Evolutionary conservation across 2,888 invertebrate species (phyloP), one percentile per base, ranked within the genome.

Genomic region (Dendrolimus pini): DNA sequence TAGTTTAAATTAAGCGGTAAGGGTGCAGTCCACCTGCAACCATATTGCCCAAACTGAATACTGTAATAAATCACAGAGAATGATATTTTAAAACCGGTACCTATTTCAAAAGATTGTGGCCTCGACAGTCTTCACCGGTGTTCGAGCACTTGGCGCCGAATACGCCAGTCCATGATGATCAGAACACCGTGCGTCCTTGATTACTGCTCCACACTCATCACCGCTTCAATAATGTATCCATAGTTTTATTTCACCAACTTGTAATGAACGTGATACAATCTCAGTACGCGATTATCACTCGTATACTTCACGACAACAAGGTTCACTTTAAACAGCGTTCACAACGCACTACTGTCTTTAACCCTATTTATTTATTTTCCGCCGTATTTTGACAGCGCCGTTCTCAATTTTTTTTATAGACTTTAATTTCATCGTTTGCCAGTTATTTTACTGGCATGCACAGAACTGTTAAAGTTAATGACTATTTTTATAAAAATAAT

Each of bases 81-180:
- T 85, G 82, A 89, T 86, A 86, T 86, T 80, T 78, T 79, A 86
- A 89, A 90, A 90, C 89, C 88, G 88, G 89, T 90, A 89, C 89
- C 87, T 89, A 82, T 83, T 86, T 85, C 72, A 87, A 88, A 89
- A 85, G 82, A 72, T 79, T 80, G 76, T 79, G 83, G 81, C 84
- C 84, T 86, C 83, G 83, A 78, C 79, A 74, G 77, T 79, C 83
- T 87, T 86, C 85, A 85, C 77, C 82, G 81, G 76, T 70, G 78
- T 68, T 76, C 73, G 73, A 74, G 72, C 68, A 74, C 72, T 75
- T 74, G 77, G 74, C 82, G 83, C 72, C 80, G 72, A 67, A 82
- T 80, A 77, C 79, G 81, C 79, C 83, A 83, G 67, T 83, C 84
- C 88, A 89, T 88, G 79, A 69, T 84, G 78, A 75, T 66, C 69